Evolutionary conservation across 2,113 vertebrate genomes (phyloP).

Genomic region (Corythoichthys intestinalis): DNA sequence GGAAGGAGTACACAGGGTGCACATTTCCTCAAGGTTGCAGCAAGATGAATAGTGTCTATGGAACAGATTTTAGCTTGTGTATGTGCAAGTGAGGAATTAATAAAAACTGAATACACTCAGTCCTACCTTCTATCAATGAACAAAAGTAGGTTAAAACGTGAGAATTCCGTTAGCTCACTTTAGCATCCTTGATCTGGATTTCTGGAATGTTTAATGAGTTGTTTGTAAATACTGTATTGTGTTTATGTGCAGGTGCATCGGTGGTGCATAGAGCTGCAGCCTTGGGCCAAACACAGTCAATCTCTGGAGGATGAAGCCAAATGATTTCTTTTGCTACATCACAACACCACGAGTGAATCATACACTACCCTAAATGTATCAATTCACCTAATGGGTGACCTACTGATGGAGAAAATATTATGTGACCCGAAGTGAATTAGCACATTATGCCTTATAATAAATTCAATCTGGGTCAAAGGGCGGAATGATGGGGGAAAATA

Average conservation of each 20-base stretch:
- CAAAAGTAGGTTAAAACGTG: conserved; percentile 35
- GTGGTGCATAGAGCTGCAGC: conserved; percentile 87
- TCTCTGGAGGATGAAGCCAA: conserved; percentile 83
- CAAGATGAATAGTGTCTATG: neutral
- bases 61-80: conserved; percentile 14
- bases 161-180: conserved; percentile 25
- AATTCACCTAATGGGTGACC: too few relatives aligned
- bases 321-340: conserved; percentile 87
- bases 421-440: too few relatives aligned
- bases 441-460: too few relatives aligned
- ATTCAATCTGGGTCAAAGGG: too few relatives aligned
- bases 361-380: too few relatives aligned
- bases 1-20: conserved; percentile 9
- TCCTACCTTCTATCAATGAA: conserved; percentile 42
- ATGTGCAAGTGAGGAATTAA: neutral
- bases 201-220: conserved; percentile 11
- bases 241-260: conserved; percentile 69
- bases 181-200: conserved; percentile 29
- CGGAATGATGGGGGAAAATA: neutral
- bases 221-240: conserved; percentile 2
- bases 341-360: conserved; percentile 82
- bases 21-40: neutral
- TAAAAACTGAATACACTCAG: conserved; percentile 34
- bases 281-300: conserved; percentile 80
- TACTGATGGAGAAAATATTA: too few relatives aligned